These are phyloP conservation scores for Amiota communis DNA, from an alignment of 2,888 invertebrate genomes.

Conservation along the genomic window DNA sequence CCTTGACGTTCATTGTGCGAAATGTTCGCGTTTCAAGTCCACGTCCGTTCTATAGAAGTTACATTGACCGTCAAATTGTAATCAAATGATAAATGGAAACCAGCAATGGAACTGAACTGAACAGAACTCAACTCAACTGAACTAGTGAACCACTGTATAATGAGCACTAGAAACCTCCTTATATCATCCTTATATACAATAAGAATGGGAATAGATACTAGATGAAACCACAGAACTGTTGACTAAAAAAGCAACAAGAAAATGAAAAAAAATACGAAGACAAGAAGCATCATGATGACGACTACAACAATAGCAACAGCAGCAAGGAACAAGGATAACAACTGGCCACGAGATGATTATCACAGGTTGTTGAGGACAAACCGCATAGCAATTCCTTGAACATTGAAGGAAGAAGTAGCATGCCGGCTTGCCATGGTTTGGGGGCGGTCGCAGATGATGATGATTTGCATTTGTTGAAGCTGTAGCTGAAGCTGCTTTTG, in stretches of 20 bases:
- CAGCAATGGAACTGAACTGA: slow-evolving; percentile 24
- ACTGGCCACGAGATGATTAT: slow-evolving; percentile 63
- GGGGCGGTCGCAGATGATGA: slow-evolving; percentile 37
- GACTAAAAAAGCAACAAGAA: slow-evolving; percentile 47
- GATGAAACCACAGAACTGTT: slow-evolving; percentile 36
- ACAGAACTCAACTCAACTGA: neutral
- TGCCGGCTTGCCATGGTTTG: neutral
- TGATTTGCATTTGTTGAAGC: slow-evolving; percentile 61
- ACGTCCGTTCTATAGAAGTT: slow-evolving; percentile 37
- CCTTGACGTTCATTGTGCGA: slow-evolving; percentile 28
- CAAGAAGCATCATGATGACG: neutral
- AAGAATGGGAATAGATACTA: too few species aligned
- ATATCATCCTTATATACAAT: too few species aligned
- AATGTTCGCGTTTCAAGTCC: neutral
- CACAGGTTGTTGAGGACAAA: slow-evolving; percentile 56
- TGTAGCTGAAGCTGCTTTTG: slow-evolving; percentile 44
- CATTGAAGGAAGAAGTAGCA: slow-evolving; percentile 20
- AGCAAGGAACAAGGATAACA: slow-evolving; percentile 31
- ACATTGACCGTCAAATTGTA: slow-evolving; percentile 63
- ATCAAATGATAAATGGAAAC: slow-evolving; percentile 62
- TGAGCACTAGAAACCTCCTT: slow-evolving; percentile 25
- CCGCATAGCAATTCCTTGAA: slow-evolving; percentile 51
- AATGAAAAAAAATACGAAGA: slow-evolving; percentile 5
- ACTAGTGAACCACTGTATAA: slow-evolving; percentile 3
- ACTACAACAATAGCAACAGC: slow-evolving; percentile 19